Conservation (phyloP, 2,113 vertebrate genomes). For the Castor canadensis region DNA sequence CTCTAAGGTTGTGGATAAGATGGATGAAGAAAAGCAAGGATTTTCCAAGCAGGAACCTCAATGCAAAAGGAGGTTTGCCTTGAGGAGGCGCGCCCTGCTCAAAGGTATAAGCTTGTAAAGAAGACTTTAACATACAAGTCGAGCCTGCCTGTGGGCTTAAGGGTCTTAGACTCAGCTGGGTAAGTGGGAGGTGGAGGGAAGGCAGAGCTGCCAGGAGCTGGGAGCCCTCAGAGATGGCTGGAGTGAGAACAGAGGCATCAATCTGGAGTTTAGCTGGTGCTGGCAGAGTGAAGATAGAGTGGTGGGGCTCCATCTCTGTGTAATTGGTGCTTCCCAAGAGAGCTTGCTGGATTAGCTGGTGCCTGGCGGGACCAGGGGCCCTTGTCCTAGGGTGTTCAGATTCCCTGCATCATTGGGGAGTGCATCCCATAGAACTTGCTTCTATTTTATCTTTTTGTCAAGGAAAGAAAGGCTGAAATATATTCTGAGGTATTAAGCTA, state of each 20-base stretch:
- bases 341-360: background rate
- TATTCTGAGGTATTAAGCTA: background rate
- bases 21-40: background rate
- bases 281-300: background rate
- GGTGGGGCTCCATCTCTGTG: background rate
- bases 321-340: background rate
- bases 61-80: background rate
- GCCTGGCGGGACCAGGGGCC: background rate
- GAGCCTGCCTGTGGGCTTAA: background rate
- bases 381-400: background rate
- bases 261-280: background rate
- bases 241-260: background rate
- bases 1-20: background rate
- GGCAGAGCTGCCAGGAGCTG: background rate
- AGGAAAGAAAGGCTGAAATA: background rate
- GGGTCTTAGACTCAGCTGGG: background rate
- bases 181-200: background rate
- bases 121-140: no score
- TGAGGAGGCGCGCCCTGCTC: background rate
- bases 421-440: background rate
- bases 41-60: background rate
- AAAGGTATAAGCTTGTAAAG: background rate
- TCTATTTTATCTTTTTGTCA: background rate
- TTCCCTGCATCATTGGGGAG: background rate
- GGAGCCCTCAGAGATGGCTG: background rate